A percentile compares a stretch with the other conserved stretches of the same genome.
These are phyloP conservation scores for Amiota mariae DNA, from an alignment of 2,888 invertebrate species.

Conservation along the genomic window DNA sequence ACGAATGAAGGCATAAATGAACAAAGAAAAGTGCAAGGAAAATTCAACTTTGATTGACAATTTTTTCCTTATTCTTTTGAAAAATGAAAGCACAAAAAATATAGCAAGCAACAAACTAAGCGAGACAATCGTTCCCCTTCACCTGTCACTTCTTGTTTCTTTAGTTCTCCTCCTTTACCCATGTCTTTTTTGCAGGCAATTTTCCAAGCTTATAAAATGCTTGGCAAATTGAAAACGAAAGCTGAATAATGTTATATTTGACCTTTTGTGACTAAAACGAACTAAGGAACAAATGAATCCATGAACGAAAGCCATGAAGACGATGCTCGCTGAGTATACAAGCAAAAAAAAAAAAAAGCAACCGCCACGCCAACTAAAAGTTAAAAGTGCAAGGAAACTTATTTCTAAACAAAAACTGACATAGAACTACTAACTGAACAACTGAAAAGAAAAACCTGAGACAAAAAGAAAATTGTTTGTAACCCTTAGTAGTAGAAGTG, in stretches of 20 bases:
- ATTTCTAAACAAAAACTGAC: conserved; percentile 23
- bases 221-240: conserved; percentile 64
- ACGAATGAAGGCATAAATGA: not conserved
- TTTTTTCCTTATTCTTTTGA: conserved; percentile 10
- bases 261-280: conserved; percentile 61
- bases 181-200: conserved; percentile 19
- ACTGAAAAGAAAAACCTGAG: not conserved
- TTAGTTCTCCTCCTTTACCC: not conserved
- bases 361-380: conserved; percentile 20
- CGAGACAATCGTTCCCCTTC: conserved; percentile 26
- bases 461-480: not conserved
- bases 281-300: not conserved
- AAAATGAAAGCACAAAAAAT: conserved; percentile 13
- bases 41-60: conserved; percentile 24
- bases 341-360: conserved; percentile 9
- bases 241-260: conserved; percentile 48
- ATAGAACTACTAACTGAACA: not conserved
- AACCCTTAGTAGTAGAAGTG: not conserved
- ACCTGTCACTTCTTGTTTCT: not conserved
- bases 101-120: conserved; percentile 13
- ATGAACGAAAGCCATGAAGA: not conserved
- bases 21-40: conserved; percentile 18
- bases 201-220: conserved; percentile 48
- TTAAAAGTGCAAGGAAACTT: conserved; percentile 30
- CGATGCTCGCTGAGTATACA: no score